Base-by-base conservation (phyloP, 2,113 vertebrate species). In the Siniperca chuatsi region DNA sequence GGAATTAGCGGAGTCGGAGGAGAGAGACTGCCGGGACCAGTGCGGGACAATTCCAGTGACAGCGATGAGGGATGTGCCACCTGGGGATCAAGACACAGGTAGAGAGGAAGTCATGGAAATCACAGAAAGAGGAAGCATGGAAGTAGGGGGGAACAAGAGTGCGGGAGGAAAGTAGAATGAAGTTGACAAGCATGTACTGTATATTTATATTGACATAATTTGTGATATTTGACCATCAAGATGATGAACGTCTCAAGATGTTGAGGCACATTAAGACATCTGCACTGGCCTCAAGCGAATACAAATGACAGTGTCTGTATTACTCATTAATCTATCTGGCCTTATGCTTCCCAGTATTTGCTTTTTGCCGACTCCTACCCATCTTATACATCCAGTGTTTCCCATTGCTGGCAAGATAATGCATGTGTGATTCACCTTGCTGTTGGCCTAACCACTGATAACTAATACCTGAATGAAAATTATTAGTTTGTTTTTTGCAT, bases 81-180 rank as follows among this genome's bases (percentile, higher is more conserved):
- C 42, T 96, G 96, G 95, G 92, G 88, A 52, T 95, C 94, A 7
- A 87, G 80, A 37, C 87, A 92, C 89, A 95, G 95, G 96, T 96
- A 92, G 9, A 65, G 46, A 65, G 13, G 33, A 70, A 29, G 71
- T 79, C n/a, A 61, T 29, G 12, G 20, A 54, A 60, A 12, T 55
- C 10, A 42, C 40, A 18, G n/a, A 60, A 33, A 52, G 48, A 18
- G 37, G 10, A 65, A 52, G 50, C 20, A 55, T 16, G 33, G 33
- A 29, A 57, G 16, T 23, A 11, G 6, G 40, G 11, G 58, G 25
- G 1, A n/a, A 57, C 55, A 55, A 33, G 3, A 73, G 20, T 4
- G 11, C 58, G 12, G 23, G 52, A 44, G 33, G 7, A 42, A 61
- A 76, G 35, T 25, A 33, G 8, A 75, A 61, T 33, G 11, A 66